phyloP scores from a whole-genome alignment of 2,113 vertebrate genomes.

The Tamias sibiricus region DNA sequence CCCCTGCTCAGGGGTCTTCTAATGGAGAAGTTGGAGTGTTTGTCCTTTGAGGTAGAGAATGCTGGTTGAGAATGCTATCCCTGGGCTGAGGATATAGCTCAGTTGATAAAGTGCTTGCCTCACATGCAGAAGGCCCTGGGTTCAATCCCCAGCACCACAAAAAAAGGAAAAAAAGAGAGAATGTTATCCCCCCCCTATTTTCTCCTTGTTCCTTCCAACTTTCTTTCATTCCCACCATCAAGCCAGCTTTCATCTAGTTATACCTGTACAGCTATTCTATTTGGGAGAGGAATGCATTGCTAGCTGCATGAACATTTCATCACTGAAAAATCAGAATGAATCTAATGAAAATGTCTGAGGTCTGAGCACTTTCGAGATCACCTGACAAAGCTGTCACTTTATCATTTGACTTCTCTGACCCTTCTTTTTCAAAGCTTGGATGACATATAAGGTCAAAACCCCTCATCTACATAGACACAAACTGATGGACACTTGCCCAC shows the following conservation, averaged over 20 bases:
- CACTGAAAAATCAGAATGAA: background rate
- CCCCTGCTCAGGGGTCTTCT: background rate
- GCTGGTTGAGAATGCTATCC: too few relatives aligned
- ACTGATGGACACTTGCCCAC: background rate
- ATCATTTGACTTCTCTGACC: background rate
- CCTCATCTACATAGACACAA: background rate
- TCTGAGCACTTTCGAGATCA: background rate
- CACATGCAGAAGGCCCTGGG: too few relatives aligned
- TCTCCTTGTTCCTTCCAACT: background rate
- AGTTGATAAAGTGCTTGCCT: too few relatives aligned
- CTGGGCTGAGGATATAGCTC: too few relatives aligned
- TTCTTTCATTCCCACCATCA: background rate
- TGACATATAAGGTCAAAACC: background rate
- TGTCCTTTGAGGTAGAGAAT: background rate
- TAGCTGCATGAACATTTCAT: background rate
- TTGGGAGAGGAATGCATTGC: background rate
- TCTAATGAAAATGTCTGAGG: background rate
- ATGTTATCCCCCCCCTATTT: too few relatives aligned
- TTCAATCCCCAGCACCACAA: too few relatives aligned
- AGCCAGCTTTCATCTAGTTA: background rate
- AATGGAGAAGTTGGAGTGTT: background rate
- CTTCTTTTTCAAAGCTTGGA: background rate
- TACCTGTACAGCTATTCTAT: background rate
- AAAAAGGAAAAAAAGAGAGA: too few relatives aligned
- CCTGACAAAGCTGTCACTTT: background rate